Evolutionary conservation across 2,888 invertebrate species (phyloP), one percentile per base, ranked within the genome.

Genomic region (Andrena dorsata): DNA sequence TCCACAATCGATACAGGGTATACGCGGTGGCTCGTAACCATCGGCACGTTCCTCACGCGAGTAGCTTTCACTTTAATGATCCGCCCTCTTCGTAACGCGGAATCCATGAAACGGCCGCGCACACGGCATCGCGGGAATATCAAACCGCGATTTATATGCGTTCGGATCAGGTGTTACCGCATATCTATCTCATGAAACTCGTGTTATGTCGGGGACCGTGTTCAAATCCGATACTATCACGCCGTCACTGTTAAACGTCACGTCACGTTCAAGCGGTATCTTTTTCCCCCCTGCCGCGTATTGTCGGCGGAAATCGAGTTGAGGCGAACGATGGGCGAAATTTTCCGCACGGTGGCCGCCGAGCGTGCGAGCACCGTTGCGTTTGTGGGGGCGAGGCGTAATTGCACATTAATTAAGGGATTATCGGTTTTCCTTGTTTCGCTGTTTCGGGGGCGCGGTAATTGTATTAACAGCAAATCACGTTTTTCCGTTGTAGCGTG

Each of bases 61-160:
- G 72, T 68, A 65, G 69, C 58, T 76, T 64, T 41, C 51, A 53
- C 68, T 85, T 85, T 82, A 77, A 81, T 70, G 76, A 72, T 65
- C 49, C 56, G 16, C 26, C 53, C 10, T 1, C 7, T 58, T 8
- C 26, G 20, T 53, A 60, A 30, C 61, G 28, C 13, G 26, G 30
- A 51, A 78, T 84, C 72, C 56, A 58, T 74, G 78, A 82, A 65
- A 65, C 73, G 32, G 5, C 6, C 49, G 8, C 20, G 26, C 66
- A 30, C 10, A 53, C n/a, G 13, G 2, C 2, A n/a, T 80, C 56
- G 28, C 47, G 56, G 70, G 35, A 53, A 82, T 76, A 80, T 85
- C 72, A 61, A 80, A 76, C 73, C 56, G 51, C 72, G 20, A 69
- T 75, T 83, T 69, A 49, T 53, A 63, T 7, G 20, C 23, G 23